Base-by-base conservation (phyloP, 2,113 vertebrate genomes). In the Laticauda colubrina region DNA sequence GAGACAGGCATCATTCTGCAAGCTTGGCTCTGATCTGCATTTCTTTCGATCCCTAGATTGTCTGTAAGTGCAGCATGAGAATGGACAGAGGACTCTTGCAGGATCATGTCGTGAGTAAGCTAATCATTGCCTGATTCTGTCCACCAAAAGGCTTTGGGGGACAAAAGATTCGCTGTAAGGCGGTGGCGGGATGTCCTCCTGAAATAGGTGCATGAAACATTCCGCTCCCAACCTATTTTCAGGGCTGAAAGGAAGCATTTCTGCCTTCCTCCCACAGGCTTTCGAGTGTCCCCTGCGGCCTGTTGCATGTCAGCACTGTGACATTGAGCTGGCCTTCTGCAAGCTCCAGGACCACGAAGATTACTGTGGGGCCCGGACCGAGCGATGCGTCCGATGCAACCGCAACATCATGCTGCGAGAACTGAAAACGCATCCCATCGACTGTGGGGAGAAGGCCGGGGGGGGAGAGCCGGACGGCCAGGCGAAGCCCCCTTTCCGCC, bases 361-460 rank as follows among this genome's bases (percentile, higher is more conserved):
- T 24, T 99, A 98, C 95, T 99, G 99, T 5, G 99, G 99, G 0
- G 98, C 99, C 10, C 97, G 99, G 90, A 99, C 99, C 0, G 99
- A 99, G 96, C 97, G 96, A 0, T 99, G 99, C 87, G 95, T 95
- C 0, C 91, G n/a, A 23, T 99, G 99, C 95, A 98, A 98, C 26
- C 98, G 95, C 90, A 98, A 99, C 12, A 69, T 99, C 26, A 97
- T 99, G 98, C 92, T 99, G 93, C 98, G 97, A 92, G 99, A 99
- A 54, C 98, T 98, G 43, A 95, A 94, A 51, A 96, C 98, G 75
- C 99, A 99, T 89, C 98, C 98, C 1, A 95, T 91, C 56, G 87
- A 98, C 51, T 99, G 99, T 51, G 98, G 98, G 5, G 97, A 95
- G 88, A 96, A 97, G 0, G 96, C 93, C 10, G 96, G 97, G 91